These are phyloP conservation scores for Lasaia peninsularis DNA, from an alignment of 1,140 invertebrate genomes.

Conservation along the genomic window DNA sequence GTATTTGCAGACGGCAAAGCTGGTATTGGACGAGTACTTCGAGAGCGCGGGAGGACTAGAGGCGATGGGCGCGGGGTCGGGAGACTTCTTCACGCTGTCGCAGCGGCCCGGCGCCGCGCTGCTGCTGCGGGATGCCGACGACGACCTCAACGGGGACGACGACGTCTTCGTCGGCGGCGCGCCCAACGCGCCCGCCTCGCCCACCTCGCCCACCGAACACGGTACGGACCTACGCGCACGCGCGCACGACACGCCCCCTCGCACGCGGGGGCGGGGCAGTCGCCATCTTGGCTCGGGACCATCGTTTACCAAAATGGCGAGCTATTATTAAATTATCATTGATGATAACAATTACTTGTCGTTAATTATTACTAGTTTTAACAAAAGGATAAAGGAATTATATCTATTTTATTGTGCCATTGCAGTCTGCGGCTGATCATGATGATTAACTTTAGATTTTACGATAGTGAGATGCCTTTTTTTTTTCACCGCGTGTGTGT, in stretches of 20 bases:
- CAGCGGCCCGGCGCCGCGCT: constrained; percentile 64
- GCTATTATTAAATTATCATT: no score
- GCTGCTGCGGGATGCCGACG: constrained; percentile 58
- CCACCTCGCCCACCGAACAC: neutral
- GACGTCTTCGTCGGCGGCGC: constrained; percentile 62
- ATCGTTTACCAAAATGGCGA: no score
- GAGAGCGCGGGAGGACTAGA: constrained; percentile 64
- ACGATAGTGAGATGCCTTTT: no score
- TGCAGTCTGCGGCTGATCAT: no score
- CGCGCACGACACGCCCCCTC: neutral
- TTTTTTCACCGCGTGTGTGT: no score
- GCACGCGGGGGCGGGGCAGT: no score
- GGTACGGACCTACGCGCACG: neutral
- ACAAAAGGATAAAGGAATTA: no score
- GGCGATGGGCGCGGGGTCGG: constrained; percentile 63
- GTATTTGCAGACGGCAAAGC: constrained; percentile 85
- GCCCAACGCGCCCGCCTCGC: constrained; percentile 9
- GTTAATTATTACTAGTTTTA: no score
- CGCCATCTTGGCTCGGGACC: no score
- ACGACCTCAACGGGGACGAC: constrained; percentile 58
- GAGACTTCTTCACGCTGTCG: constrained; percentile 73
- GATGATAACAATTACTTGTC: no score
- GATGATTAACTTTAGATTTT: no score
- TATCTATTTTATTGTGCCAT: no score
- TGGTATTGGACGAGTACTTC: constrained; percentile 91